Conservation (phyloP, 2,797 vertebrate genomes). For the Anabas testudineus region DNA sequence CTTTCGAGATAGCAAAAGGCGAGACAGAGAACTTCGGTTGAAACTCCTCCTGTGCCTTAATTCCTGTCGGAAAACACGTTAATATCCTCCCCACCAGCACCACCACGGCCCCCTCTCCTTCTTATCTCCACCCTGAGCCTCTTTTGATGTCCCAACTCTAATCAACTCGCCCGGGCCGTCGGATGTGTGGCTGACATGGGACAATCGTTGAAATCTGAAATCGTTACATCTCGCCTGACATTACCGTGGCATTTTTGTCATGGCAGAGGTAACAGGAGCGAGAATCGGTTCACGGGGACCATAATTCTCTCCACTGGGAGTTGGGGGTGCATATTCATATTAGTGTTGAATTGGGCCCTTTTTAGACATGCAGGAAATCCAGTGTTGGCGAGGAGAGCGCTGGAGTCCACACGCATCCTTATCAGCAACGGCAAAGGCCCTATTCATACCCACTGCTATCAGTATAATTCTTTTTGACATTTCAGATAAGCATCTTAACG, state of each 20-base stretch:
- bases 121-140: constrained; percentile 78
- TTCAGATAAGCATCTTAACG: constrained; percentile 83
- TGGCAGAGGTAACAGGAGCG: constrained; percentile 79
- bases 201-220: constrained; percentile 84
- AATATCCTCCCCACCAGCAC: constrained; percentile 51
- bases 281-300: constrained; percentile 76
- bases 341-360: constrained; percentile 82
- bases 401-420: constrained; percentile 70
- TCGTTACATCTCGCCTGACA: constrained; percentile 88
- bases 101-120: constrained; percentile 25
- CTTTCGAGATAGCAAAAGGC: constrained; percentile 74
- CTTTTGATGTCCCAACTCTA: constrained; percentile 85
- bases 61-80: constrained; percentile 65
- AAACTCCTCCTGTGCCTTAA: constrained; percentile 70
- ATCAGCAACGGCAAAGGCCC: constrained; percentile 74
- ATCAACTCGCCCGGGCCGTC: constrained; percentile 78
- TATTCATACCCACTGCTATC: constrained; percentile 82
- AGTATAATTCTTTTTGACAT: constrained; percentile 86
- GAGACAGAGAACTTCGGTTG: constrained; percentile 73
- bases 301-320: constrained; percentile 68
- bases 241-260: constrained; percentile 89
- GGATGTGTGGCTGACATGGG: constrained; percentile 75
- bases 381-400: constrained; percentile 57
- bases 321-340: constrained; percentile 82
- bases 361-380: constrained; percentile 71